Conservation (phyloP, 2,888 invertebrate genomes). For the Mythimna ferrago region DNA sequence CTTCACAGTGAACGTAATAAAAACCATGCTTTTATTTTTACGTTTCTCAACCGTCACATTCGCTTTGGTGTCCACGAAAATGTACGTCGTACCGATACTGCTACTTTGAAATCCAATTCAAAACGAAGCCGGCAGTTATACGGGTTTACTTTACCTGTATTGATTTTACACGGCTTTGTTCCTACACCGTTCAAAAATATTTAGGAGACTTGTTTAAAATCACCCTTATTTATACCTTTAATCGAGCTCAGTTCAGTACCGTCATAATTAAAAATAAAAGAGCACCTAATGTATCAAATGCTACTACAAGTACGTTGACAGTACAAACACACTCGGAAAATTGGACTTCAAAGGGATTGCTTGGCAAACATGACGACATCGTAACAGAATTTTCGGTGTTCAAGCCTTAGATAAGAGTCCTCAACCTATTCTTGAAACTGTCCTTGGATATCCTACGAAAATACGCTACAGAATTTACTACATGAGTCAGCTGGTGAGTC, state of each 20-base stretch:
- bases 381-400: conserved; percentile 65
- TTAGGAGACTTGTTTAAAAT: conserved; percentile 10
- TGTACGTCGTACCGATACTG: conserved; percentile 29
- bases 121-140: conserved; percentile 48
- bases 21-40: conserved; percentile 45
- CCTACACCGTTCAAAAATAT: conserved; percentile 34
- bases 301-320: conserved; percentile 32
- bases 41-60: conserved; percentile 33
- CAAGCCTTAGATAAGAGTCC: conserved; percentile 60
- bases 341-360: conserved; percentile 69
- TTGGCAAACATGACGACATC: conserved; percentile 61
- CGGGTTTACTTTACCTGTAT: conserved; percentile 59
- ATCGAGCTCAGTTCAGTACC: conserved; percentile 15
- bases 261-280: conserved; percentile 49
- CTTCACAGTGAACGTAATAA: conserved; percentile 28
- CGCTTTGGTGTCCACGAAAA: conserved; percentile 49
- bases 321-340: conserved; percentile 58
- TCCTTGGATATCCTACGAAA: conserved; percentile 62
- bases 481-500: conserved; percentile 20
- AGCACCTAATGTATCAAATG: conserved; percentile 29
- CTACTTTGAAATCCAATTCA: conserved; percentile 56
- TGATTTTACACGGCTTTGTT: conserved; percentile 53
- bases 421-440: conserved; percentile 59
- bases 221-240: background rate
- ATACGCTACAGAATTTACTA: conserved; percentile 52